phyloP scores from a whole-genome alignment of 2,797 vertebrate species.

The Melanotaenia nigrans region DNA sequence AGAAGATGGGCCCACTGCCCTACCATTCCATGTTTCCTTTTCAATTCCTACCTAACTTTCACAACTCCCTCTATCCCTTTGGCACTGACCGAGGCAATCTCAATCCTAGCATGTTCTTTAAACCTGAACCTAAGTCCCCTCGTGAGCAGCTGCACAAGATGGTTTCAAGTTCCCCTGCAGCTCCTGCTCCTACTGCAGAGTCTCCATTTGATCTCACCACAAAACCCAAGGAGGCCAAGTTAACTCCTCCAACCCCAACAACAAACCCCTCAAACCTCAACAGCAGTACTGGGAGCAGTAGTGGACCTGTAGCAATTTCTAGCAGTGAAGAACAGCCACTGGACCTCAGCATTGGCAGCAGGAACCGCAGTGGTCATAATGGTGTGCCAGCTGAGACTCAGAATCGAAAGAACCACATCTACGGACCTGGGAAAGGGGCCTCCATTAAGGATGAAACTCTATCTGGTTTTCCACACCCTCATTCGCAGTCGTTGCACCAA shows the following conservation, averaged over 20 bases:
- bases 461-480: constrained; percentile 77
- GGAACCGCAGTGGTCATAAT: constrained; percentile 91
- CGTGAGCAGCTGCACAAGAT: constrained; percentile 88
- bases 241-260: constrained; percentile 79
- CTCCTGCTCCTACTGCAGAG: constrained; percentile 84
- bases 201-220: constrained; percentile 98
- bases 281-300: constrained; percentile 63
- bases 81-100: constrained; percentile 86
- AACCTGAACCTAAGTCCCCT: constrained; percentile 95
- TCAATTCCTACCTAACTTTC: constrained; percentile 95
- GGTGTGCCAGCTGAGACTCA: constrained; percentile 84
- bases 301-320: constrained; percentile 66
- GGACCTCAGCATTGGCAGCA: constrained; percentile 95
- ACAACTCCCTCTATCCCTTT: constrained; percentile 92
- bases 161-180: constrained; percentile 80
- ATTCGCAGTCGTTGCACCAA: constrained; percentile 85
- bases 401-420: constrained; percentile 91
- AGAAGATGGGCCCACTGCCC: constrained; percentile 93
- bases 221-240: constrained; percentile 92
- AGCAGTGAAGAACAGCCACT: constrained; percentile 93
- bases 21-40: constrained; percentile 99
- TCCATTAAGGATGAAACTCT: constrained; percentile 84
- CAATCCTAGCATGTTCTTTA: constrained; percentile 93
- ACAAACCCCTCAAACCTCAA: constrained; percentile 78
- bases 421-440: constrained; percentile 84